phyloP scores from a whole-genome alignment of 1,140 invertebrate genomes.

The Drosophila quadrilineata region DNA sequence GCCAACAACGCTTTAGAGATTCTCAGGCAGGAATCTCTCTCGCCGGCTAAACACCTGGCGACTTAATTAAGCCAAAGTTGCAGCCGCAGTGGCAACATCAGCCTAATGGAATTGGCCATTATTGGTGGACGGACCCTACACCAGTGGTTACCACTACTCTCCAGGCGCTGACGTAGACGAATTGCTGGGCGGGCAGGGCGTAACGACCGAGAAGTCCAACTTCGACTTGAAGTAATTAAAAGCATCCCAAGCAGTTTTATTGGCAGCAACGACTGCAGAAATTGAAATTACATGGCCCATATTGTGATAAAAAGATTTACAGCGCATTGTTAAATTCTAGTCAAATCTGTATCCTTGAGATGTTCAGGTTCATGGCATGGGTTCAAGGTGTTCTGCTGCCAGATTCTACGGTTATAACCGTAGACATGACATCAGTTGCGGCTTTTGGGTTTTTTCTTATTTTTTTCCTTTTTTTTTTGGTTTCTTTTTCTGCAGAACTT shows the following conservation, averaged over 20 bases:
- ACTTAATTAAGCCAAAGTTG: conserved; percentile 64
- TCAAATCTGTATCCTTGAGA: background rate
- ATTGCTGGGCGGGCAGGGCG: conserved; percentile 54
- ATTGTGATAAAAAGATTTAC: background rate
- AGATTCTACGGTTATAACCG: background rate
- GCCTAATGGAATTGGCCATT: too few species aligned
- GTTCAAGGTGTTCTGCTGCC: background rate
- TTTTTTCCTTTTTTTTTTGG: background rate
- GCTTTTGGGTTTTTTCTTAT: background rate
- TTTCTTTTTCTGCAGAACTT: conserved; percentile 1
- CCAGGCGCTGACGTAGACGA: conserved; percentile 61
- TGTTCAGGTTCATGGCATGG: background rate
- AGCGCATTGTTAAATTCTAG: too few species aligned
- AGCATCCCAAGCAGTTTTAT: conserved; percentile 32
- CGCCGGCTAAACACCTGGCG: conserved; percentile 56
- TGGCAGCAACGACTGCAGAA: too few species aligned
- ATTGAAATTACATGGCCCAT: background rate
- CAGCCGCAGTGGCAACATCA: conserved; percentile 33
- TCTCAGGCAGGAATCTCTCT: too few species aligned
- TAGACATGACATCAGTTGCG: conserved; percentile 2
- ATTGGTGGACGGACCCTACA: too few species aligned
- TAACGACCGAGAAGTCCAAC: conserved; percentile 38
- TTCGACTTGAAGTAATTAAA: conserved; percentile 61
- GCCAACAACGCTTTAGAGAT: too few species aligned
- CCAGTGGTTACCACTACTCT: conserved; percentile 21